Base-by-base conservation (phyloP, 2,797 vertebrate genomes). In the Octomys mimax region DNA sequence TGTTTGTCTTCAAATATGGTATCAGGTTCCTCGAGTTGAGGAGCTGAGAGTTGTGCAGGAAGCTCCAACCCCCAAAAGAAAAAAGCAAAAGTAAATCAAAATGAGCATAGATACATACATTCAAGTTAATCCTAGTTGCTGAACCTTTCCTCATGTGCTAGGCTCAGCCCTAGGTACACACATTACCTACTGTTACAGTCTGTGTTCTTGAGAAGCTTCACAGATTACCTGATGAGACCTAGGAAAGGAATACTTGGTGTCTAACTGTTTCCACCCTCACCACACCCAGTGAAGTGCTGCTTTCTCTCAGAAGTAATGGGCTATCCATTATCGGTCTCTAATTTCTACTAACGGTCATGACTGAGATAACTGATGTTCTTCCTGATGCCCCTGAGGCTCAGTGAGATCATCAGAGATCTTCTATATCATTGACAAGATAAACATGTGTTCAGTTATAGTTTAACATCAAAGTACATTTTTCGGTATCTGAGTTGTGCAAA, bases 191-290 rank as follows among this genome's bases (percentile, higher is more conserved):
- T 68, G 71, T 89, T 77, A 87, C 8, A 78, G 79, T 80, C 73
- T 85, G 62, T 94, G 66, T 88, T 95, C 92, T 36, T n/a, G 39
- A 78, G 85, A 21, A 87, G 36, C 81, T 61, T 89, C 84, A 28
- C 22, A 39, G 42, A 71, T 59, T 64, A 70, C 83, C 78, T 52
- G 81, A 46, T 21, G 89, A 77, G 31, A 77, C 36, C 59, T 73
- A 59, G 68, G 81, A 62, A 95, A 87, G 71, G 24, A 84, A 91
- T 52, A 61, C 33, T n/a, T 28, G 77, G 46, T 36, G 28, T 31
- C 3, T 4, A 52, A 5, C 6, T 24, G 1, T 11, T 19, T 9
- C 28, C 52, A 21, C 3, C 2, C 12, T 16, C 2, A 7, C 31
- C 12, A 12, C 64, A 68, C 18, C 81, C 36, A 90, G 83, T 12